Evolutionary conservation across 2,888 invertebrate genomes (phyloP).

Genomic region (Lasius fuliginosus): DNA sequence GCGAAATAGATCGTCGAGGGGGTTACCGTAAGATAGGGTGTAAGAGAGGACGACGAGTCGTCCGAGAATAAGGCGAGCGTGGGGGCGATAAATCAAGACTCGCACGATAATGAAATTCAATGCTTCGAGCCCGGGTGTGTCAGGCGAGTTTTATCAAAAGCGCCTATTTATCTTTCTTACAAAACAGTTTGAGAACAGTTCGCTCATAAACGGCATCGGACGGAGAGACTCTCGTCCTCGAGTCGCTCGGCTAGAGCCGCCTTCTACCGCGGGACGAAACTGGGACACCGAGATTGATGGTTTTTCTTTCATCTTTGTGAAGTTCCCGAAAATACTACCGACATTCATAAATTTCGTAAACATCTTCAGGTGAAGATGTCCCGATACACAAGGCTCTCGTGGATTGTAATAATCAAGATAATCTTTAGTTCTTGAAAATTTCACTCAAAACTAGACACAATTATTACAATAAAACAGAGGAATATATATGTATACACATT

Average conservation of each 20-base stretch:
- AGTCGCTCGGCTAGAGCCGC: constrained; percentile 36
- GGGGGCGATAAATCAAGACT: constrained; percentile 68
- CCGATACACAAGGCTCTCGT: not conserved
- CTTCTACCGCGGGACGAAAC: constrained; percentile 49
- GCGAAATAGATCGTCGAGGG: constrained; percentile 20
- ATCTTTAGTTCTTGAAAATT: not conserved
- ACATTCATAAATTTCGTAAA: constrained; percentile 73
- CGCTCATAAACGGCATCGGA: constrained; percentile 75
- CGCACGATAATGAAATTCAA: constrained; percentile 75
- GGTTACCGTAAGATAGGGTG: not conserved
- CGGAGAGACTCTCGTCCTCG: constrained; percentile 64
- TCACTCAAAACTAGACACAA: not conserved
- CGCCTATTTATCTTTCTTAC: constrained; percentile 77
- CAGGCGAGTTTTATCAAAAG: constrained; percentile 72
- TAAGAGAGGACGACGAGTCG: not conserved
- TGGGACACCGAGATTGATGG: constrained; percentile 74
- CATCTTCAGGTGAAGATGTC: constrained; percentile 63
- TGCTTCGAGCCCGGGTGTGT: constrained; percentile 56
- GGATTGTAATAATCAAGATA: constrained; percentile 9
- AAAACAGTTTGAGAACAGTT: constrained; percentile 76
- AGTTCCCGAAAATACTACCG: constrained; percentile 65
- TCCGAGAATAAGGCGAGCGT: constrained; percentile 24
- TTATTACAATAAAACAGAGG: not conserved
- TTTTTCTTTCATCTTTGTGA: constrained; percentile 68
- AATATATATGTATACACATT: not conserved